These are phyloP conservation scores for Galaxea fascicularis DNA, from an alignment of 92 coral and sea anemone genomes.

Conservation along the genomic window DNA sequence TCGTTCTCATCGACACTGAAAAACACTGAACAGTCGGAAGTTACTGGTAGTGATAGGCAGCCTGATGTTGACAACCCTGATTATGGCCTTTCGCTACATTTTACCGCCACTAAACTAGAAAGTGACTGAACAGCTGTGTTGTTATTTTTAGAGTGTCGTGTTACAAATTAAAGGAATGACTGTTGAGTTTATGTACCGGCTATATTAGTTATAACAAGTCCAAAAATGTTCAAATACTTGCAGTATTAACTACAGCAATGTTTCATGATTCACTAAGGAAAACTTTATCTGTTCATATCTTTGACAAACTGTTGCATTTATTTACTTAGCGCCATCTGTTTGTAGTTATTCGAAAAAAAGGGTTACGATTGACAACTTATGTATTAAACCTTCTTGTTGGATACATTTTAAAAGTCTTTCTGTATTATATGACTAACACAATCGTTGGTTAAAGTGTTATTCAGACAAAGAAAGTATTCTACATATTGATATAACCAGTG, in stretches of 20 bases:
- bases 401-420: no score
- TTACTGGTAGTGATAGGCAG: background rate
- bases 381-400: no score
- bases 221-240: background rate
- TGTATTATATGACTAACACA: no score
- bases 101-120: constrained; percentile 38
- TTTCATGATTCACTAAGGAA: background rate
- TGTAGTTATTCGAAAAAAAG: background rate
- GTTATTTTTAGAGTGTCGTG: background rate
- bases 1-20: constrained; percentile 23
- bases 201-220: background rate
- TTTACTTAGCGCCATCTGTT: constrained; percentile 1
- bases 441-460: no score
- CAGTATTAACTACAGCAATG: constrained; percentile 2
- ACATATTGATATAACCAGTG: no score
- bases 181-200: background rate
- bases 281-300: background rate
- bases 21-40: background rate
- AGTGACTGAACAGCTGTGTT: constrained; percentile 30
- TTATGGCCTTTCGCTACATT: constrained; percentile 41
- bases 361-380: no score
- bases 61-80: constrained; percentile 28
- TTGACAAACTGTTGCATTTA: constrained; percentile 4
- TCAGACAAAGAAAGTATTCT: no score
- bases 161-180: background rate